These are phyloP conservation scores for Siderastrea siderea DNA, from an alignment of 92 coral and sea anemone species.

Conservation along the genomic window DNA sequence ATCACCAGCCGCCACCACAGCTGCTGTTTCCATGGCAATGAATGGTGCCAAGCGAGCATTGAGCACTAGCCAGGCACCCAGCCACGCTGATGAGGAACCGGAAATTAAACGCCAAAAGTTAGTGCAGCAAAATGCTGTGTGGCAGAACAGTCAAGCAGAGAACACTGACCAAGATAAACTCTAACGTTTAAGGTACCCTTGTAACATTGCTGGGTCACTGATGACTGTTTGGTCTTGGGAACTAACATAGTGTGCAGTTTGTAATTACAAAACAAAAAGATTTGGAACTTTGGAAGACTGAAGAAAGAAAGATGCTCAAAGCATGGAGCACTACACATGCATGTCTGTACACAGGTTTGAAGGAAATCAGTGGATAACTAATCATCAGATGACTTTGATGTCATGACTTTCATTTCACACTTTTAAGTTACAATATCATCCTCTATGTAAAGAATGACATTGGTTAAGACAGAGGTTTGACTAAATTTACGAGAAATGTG, in stretches of 20 bases:
- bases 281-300: background rate
- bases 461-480: background rate
- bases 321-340: background rate
- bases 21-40: slow-evolving; percentile 98
- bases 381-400: slow-evolving; percentile 5
- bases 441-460: too few relatives aligned
- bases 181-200: slow-evolving; percentile 5
- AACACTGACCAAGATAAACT: slow-evolving; percentile 26
- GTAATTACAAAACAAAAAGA: slow-evolving; percentile 5
- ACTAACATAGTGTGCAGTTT: slow-evolving; percentile 13
- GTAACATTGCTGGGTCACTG: background rate
- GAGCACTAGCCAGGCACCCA: slow-evolving; percentile 66
- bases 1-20: slow-evolving; percentile 99
- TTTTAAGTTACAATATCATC: background rate
- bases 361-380: background rate
- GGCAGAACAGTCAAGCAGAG: slow-evolving; percentile 17
- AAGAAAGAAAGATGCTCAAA: background rate
- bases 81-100: slow-evolving; percentile 74
- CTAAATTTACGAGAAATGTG: background rate
- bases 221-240: slow-evolving; percentile 10
- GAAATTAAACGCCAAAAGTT: slow-evolving; percentile 79
- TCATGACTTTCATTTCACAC: background rate
- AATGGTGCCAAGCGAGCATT: slow-evolving; percentile 94
- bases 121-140: slow-evolving; percentile 34
- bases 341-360: background rate